These are phyloP conservation scores for Buphagus erythrorhynchus DNA, from an alignment of 2,797 vertebrate genomes.

Conservation along the genomic window DNA sequence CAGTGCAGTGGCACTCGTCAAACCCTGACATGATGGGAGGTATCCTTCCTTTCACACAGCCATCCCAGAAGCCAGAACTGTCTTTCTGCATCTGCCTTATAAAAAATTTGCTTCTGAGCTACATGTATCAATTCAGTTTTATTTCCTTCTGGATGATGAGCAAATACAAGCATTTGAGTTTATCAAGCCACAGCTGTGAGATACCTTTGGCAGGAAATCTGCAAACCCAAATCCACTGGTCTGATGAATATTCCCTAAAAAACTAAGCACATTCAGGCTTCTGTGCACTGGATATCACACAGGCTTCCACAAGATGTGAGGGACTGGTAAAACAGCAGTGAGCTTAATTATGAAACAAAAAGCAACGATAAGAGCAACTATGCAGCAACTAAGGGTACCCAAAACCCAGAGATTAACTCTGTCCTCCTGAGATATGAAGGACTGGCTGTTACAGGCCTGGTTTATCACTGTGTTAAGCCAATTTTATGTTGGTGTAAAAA, in stretches of 20 bases:
- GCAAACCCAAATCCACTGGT: not conserved
- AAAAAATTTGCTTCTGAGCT: not conserved
- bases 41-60: not conserved
- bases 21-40: not conserved
- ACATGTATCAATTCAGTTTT: not conserved
- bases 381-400: not conserved
- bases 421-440: not conserved
- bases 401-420: not conserved
- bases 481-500: not conserved
- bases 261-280: not conserved
- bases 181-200: not conserved
- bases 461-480: not conserved
- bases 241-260: conserved; percentile 24
- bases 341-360: not conserved
- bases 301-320: not conserved
- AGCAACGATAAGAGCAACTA: not conserved
- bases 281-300: not conserved
- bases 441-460: not conserved
- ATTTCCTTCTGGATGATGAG: not conserved
- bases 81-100: conserved; percentile 1
- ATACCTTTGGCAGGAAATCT: conserved; percentile 13
- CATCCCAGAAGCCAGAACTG: conserved; percentile 29
- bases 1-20: not conserved
- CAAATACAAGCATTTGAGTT: not conserved
- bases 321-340: not conserved